phyloP scores from a whole-genome alignment of 2,888 invertebrate species.

The Prosapia bicincta region DNA sequence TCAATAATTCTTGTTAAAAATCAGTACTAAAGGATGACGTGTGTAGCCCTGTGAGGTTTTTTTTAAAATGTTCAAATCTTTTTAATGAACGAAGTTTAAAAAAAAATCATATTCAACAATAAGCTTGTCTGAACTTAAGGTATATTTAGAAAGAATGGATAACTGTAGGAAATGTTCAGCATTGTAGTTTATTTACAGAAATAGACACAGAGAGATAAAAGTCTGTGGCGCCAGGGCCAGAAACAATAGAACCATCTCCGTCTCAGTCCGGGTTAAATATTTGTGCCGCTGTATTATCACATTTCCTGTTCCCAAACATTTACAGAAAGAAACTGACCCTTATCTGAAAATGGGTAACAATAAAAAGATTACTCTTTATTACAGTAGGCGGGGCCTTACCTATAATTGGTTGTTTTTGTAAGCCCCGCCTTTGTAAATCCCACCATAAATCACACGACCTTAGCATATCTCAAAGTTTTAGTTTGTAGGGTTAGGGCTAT shows the following conservation, averaged over 20 bases:
- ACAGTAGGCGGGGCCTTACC: not conserved
- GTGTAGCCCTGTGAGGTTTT: no score
- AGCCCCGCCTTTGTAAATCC: not conserved
- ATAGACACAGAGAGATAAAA: not conserved
- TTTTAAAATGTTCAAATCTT: no score
- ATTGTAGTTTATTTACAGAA: not conserved
- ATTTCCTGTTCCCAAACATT: not conserved
- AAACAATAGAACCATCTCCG: not conserved
- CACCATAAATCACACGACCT: not conserved
- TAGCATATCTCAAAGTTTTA: no score
- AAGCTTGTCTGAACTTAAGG: no score
- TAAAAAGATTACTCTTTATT: not conserved
- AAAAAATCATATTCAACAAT: no score
- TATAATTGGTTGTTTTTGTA: not conserved
- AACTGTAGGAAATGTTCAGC: not conserved
- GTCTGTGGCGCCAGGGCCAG: not conserved
- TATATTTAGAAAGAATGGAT: no score
- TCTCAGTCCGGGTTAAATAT: not conserved
- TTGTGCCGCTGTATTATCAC: not conserved
- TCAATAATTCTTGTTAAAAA: no score
- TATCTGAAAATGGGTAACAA: not conserved
- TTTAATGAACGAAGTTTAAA: no score
- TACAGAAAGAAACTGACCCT: not conserved
- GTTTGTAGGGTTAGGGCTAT: no score
- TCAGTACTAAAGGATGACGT: no score